Evolutionary conservation across 2,888 invertebrate species (phyloP).

Genomic region (Caradrina clavipalpis): DNA sequence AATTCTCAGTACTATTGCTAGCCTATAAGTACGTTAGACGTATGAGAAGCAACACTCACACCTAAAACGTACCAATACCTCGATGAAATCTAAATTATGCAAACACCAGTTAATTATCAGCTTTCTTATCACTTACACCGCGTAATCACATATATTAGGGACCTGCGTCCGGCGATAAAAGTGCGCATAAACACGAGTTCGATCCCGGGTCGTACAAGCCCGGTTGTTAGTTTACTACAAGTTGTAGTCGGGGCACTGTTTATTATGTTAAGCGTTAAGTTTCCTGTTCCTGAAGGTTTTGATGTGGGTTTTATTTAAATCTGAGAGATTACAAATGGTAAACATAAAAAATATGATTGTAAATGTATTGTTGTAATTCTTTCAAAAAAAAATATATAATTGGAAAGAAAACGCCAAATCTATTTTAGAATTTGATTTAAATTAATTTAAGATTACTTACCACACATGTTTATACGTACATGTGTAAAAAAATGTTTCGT

Average conservation of each 20-base stretch:
- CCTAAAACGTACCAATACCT: conserved; percentile 2
- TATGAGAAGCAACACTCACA: conserved; percentile 26
- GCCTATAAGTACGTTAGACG: neutral
- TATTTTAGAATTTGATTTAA: too few species aligned
- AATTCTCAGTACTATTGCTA: neutral
- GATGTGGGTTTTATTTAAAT: neutral
- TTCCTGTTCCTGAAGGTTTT: neutral
- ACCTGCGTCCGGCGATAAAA: conserved; percentile 57
- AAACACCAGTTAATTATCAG: conserved; percentile 36
- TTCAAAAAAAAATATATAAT: too few species aligned
- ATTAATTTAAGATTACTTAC: too few species aligned
- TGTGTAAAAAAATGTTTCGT: too few species aligned
- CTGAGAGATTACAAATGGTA: too few species aligned
- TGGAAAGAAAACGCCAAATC: too few species aligned
- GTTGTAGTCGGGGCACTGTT: conserved; percentile 7
- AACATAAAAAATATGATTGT: too few species aligned
- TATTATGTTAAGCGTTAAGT: neutral
- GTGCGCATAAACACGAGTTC: conserved; percentile 48
- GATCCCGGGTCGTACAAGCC: conserved; percentile 21
- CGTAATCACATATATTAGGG: conserved; percentile 56
- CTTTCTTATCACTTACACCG: conserved; percentile 54
- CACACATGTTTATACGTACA: too few species aligned
- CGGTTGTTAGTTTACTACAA: conserved; percentile 16
- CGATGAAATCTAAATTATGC: conserved; percentile 45
- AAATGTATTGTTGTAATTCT: too few species aligned